Conservation (phyloP, 2,797 vertebrate species). For the Falco berigora region DNA sequence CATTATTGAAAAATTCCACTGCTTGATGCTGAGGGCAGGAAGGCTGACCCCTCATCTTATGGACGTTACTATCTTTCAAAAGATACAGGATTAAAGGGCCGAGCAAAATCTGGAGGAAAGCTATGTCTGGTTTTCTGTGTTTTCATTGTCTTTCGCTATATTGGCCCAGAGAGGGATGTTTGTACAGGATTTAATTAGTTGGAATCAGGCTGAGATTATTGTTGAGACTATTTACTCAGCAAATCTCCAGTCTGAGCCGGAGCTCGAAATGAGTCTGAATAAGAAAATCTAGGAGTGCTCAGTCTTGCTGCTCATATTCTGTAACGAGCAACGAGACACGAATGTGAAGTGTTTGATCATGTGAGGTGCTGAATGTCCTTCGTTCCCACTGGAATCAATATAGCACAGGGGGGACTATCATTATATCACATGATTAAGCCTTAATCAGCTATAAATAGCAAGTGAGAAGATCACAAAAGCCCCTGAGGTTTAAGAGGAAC, state of each 20-base stretch:
- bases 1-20: conserved; percentile 99
- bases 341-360: background rate
- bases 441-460: background rate
- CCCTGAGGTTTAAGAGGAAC: background rate
- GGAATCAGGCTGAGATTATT: conserved; percentile 91
- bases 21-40: conserved; percentile 85
- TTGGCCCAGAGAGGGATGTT: conserved; percentile 90
- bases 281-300: conserved; percentile 70
- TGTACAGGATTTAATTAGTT: conserved; percentile 96
- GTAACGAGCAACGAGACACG: background rate
- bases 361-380: background rate
- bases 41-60: conserved; percentile 89
- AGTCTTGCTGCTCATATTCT: conserved; percentile 64
- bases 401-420: background rate
- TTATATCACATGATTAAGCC: background rate
- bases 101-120: conserved; percentile 84
- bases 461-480: conserved; percentile 3
- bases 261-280: conserved; percentile 78
- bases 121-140: conserved; percentile 79
- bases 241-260: conserved; percentile 83
- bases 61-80: conserved; percentile 91
- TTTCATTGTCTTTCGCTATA: conserved; percentile 79
- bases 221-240: conserved; percentile 87
- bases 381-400: conserved; percentile 24
- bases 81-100: conserved; percentile 93